Evolutionary conservation across 1,140 invertebrate genomes (phyloP).

Genomic region (Thaumetopoea pityocampa): DNA sequence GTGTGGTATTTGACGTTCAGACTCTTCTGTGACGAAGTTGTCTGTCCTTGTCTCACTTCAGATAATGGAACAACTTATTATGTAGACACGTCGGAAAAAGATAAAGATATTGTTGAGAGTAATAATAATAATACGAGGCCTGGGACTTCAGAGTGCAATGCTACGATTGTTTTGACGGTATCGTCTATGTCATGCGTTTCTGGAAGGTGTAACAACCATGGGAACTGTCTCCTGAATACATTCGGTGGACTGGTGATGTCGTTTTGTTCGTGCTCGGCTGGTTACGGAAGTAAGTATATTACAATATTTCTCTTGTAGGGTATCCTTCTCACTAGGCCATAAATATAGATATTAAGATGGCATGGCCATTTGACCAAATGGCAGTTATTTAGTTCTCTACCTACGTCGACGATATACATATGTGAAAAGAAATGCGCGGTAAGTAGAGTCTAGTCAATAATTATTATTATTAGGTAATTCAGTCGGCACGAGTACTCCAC

Average conservation of each 20-base stretch:
- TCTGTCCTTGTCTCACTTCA: constrained; percentile 63
- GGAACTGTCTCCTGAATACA: constrained; percentile 83
- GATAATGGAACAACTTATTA: constrained; percentile 64
- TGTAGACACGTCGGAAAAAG: constrained; percentile 32
- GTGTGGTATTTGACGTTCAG: constrained; percentile 84
- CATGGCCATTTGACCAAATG: too few relatives aligned
- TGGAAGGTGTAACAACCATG: constrained; percentile 80
- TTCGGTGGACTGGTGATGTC: constrained; percentile 86
- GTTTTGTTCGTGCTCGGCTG: constrained; percentile 83
- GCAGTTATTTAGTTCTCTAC: too few relatives aligned
- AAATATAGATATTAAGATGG: too few relatives aligned
- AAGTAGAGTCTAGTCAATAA: too few relatives aligned
- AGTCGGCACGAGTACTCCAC: too few relatives aligned
- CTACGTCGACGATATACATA: too few relatives aligned
- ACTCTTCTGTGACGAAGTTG: constrained; percentile 77
- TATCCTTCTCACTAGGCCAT: too few relatives aligned
- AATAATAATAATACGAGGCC: constrained; percentile 36
- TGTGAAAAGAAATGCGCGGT: background rate
- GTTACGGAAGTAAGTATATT: constrained; percentile 78
- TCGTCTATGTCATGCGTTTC: constrained; percentile 81
- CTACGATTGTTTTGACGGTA: constrained; percentile 76
- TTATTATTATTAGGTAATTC: too few relatives aligned
- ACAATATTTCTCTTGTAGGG: too few relatives aligned
- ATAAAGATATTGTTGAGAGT: constrained; percentile 16
- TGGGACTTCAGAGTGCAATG: constrained; percentile 49